Evolutionary conservation across 2,888 invertebrate species (phyloP).

Genomic region (Andrena bucephala): DNA sequence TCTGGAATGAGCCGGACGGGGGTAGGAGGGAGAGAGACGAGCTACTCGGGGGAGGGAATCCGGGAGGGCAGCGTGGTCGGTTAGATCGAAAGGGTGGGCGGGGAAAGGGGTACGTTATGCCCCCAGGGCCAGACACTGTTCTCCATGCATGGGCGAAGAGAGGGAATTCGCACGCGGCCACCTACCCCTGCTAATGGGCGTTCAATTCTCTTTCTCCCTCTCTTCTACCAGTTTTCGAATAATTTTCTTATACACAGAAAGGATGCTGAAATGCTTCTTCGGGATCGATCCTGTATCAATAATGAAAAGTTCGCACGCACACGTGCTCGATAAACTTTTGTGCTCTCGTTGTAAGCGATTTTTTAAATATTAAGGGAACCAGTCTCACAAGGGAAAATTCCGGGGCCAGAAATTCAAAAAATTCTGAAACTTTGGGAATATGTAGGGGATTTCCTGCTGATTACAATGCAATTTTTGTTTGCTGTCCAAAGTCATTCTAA

Average conservation of each 20-base stretch:
- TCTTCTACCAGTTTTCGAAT: background rate
- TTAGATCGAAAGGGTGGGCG: slow-evolving; percentile 59
- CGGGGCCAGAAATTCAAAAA: too few relatives aligned
- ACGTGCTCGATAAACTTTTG: too few relatives aligned
- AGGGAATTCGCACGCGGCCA: slow-evolving; percentile 69
- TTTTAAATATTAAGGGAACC: too few relatives aligned
- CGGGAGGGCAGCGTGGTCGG: slow-evolving; percentile 60
- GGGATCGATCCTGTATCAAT: too few relatives aligned
- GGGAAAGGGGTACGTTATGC: slow-evolving; percentile 63
- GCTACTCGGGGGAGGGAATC: slow-evolving; percentile 59
- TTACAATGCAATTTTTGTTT: too few relatives aligned
- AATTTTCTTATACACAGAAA: slow-evolving; percentile 1
- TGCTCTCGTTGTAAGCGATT: too few relatives aligned
- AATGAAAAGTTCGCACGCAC: too few relatives aligned
- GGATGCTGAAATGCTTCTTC: too few relatives aligned
- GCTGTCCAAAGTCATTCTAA: too few relatives aligned
- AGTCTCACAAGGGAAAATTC: too few relatives aligned
- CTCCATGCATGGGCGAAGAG: slow-evolving; percentile 46
- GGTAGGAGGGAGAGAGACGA: slow-evolving; percentile 45
- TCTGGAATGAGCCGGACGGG: slow-evolving; percentile 49
- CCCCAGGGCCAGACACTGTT: slow-evolving; percentile 63
- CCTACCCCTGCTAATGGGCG: slow-evolving; percentile 47
- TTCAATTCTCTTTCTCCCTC: slow-evolving; percentile 25
- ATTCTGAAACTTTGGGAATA: too few relatives aligned
- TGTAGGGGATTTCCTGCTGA: too few relatives aligned